A percentile compares a stretch with the other conserved stretches of the same genome.
phyloP scores from a whole-genome alignment of 2,888 invertebrate genomes.

The Callyntrura sp. region DNA sequence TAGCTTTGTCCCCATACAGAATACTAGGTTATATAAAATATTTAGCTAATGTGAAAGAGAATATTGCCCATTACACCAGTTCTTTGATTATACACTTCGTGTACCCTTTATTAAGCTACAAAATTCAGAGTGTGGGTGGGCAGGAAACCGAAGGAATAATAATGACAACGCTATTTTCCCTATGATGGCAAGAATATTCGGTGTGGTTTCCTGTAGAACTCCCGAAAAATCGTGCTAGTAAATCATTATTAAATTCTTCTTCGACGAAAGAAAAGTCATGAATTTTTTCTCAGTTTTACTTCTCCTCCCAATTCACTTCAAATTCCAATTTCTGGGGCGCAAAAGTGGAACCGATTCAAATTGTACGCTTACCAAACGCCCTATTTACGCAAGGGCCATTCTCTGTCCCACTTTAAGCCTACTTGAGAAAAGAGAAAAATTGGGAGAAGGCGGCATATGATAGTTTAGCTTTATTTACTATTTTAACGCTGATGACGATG shows the following conservation, averaged over 20 bases:
- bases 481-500: neutral
- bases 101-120: too few relatives aligned
- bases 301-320: slow-evolving; percentile 7
- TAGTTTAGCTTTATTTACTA: slow-evolving; percentile 18
- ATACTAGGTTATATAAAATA: too few relatives aligned
- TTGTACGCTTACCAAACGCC: neutral
- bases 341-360: neutral
- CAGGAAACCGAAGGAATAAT: too few relatives aligned
- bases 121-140: too few relatives aligned
- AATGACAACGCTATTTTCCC: too few relatives aligned
- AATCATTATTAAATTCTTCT: slow-evolving; percentile 21
- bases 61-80: too few relatives aligned
- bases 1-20: too few relatives aligned
- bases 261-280: slow-evolving; percentile 31
- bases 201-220: too few relatives aligned
- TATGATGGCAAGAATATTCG: too few relatives aligned
- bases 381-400: neutral
- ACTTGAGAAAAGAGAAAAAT: slow-evolving; percentile 8
- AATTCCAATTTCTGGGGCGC: slow-evolving; percentile 18
- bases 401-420: neutral
- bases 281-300: slow-evolving; percentile 38
- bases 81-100: too few relatives aligned
- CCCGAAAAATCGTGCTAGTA: too few relatives aligned
- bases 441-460: neutral
- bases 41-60: too few relatives aligned